Evolutionary conservation across 1,140 invertebrate genomes (phyloP).

Genomic region (Cotesia typhae): DNA sequence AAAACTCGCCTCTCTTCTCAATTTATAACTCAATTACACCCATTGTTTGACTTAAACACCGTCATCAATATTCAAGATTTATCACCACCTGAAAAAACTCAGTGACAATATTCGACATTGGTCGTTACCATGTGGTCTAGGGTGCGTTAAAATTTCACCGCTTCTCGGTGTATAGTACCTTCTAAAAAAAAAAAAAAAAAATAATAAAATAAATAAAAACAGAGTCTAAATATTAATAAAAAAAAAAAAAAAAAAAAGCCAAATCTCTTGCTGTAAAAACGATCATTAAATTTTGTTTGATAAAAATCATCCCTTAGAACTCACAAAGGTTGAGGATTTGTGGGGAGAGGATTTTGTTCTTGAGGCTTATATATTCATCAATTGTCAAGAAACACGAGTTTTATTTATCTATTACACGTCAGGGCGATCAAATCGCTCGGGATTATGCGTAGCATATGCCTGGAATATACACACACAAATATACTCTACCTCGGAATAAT

Average conservation of each 20-base stretch:
- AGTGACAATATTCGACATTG: constrained; percentile 13
- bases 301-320: constrained; percentile 11
- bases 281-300: constrained; percentile 26
- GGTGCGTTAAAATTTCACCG: not conserved
- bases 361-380: constrained; percentile 32
- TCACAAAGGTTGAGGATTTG: not conserved
- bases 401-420: constrained; percentile 65
- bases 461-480: constrained; percentile 50
- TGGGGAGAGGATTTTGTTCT: not conserved
- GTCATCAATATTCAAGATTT: constrained; percentile 10
- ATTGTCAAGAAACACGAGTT: constrained; percentile 52
- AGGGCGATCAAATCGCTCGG: constrained; percentile 54
- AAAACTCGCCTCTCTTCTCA: not conserved
- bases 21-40: constrained; percentile 1
- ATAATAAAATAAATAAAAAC: not conserved
- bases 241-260: constrained; percentile 1
- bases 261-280: not conserved
- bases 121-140: not conserved
- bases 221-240: not conserved
- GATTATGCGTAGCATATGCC: constrained; percentile 64
- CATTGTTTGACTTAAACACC: constrained; percentile 14
- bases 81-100: constrained; percentile 23
- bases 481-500: constrained; percentile 10
- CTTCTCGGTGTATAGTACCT: no score
- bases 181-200: no score